Evolutionary conservation across 2,888 invertebrate species (phyloP), one percentile per base, ranked within the genome.

Genomic region (Barypeithes pellucidus): DNA sequence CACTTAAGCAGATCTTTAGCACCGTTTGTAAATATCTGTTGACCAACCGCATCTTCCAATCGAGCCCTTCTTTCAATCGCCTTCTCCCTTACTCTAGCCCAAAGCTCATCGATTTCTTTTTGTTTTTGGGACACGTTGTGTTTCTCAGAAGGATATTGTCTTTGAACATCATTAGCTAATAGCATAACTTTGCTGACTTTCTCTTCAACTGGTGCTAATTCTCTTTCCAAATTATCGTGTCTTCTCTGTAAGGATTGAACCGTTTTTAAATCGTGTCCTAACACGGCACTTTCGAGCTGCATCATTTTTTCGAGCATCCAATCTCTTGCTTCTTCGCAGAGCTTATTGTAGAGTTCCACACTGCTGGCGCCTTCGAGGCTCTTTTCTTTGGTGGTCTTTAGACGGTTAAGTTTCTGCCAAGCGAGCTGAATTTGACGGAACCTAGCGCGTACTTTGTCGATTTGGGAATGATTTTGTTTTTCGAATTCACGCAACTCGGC

Each of bases 291-390:
- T 52, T 95, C 96, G 71, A 98, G 85, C 84, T 97, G 96, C 75
- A 93, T 92, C 88, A 96, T 95, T 87, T 99, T 99, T 87, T 98
- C 98, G 67, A 92, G 89, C 94, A 99, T 98, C 98, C 99, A 99
- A 83, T 97, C 97, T 77, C 94, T 91, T 0, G 98, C 96, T 84
- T 99, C 99, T 83, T 97, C 97, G 85, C 98, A 99, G 0, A 96
- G 96, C 67, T 97, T 93, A 82, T 96, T 93, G 88, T 98, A 99
- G 8, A 98, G 88, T 84, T 98, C 98, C 80, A 99, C 97, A 82
- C 95, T 95, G 81, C 80, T 85, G 0, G 86, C 86, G 24, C 86
- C 98, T 84, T 97, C 95, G 33, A 99, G 84, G 76, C 93, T 96
- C 85, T 94, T 94, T 82, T 98, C 98, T 82, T 96, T 96, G 83